phyloP scores from a whole-genome alignment of 1,140 invertebrate species.

The Glossosoma conforme region DNA sequence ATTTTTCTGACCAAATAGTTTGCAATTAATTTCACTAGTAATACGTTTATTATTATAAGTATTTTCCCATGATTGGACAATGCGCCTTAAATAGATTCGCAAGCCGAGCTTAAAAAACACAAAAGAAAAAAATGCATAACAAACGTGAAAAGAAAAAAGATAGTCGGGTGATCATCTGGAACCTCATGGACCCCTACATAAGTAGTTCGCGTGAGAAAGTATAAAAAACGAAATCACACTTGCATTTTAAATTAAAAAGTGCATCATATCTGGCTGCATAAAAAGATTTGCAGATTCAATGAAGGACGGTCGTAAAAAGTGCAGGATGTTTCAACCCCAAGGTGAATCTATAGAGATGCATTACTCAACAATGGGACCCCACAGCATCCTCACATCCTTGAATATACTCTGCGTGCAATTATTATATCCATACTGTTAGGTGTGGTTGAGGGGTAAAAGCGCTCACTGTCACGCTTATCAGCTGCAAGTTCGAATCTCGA shows the following conservation, averaged over 20 bases:
- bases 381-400: constrained; percentile 1
- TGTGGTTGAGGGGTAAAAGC: no score
- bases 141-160: constrained; percentile 18
- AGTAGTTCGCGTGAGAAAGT: constrained; percentile 26
- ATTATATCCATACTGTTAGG: no score
- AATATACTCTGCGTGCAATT: no score
- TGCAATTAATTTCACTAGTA: no score
- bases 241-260: constrained; percentile 31
- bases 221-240: constrained; percentile 27
- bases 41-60: no score
- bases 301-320: constrained; percentile 17
- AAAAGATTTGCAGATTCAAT: constrained; percentile 16
- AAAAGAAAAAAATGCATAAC: constrained; percentile 6
- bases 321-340: constrained; percentile 19
- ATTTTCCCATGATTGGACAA: constrained; percentile 3
- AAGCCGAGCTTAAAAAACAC: constrained; percentile 1
- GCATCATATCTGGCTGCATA: no score
- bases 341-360: constrained; percentile 8
- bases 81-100: constrained; percentile 1
- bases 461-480: no score
- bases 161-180: constrained; percentile 12
- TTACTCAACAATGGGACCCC: constrained; percentile 14
- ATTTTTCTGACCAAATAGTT: no score
- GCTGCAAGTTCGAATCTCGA: no score
- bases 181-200: not conserved